Percentiles rank a stretch among this genome's conserved stretches.
These are phyloP conservation scores for Macroglossus sobrinus DNA, from an alignment of 2,113 vertebrate species.

Conservation along the genomic window DNA sequence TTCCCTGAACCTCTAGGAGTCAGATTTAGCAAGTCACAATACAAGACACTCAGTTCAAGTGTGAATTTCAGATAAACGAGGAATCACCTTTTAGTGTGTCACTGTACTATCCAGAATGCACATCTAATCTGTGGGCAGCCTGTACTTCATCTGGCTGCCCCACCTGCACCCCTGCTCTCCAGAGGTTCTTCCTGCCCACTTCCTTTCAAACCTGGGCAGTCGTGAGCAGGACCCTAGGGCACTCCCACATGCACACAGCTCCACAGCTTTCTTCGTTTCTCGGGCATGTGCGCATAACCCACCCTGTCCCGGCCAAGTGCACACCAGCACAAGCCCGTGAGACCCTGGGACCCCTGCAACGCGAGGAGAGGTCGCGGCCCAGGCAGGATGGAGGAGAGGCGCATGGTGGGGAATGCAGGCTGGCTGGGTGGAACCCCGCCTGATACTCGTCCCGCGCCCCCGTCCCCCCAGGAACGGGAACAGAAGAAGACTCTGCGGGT, in stretches of 20 bases:
- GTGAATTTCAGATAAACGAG: background rate
- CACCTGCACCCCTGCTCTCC: background rate
- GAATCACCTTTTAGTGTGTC: background rate
- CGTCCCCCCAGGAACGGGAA: conserved; percentile 79
- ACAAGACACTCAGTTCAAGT: background rate
- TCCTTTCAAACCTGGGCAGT: background rate
- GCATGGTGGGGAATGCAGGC: background rate
- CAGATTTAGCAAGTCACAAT: background rate
- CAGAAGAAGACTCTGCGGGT: conserved; percentile 81
- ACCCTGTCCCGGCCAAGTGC: background rate
- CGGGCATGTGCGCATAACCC: no score
- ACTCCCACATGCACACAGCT: background rate
- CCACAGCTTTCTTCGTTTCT: background rate
- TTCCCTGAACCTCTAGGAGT: background rate
- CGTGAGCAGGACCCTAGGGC: background rate
- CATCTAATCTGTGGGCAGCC: no score
- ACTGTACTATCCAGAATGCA: background rate
- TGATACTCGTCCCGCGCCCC: no score
- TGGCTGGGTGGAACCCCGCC: no score
- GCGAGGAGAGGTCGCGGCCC: background rate
- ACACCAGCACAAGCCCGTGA: background rate
- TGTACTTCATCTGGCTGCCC: background rate
- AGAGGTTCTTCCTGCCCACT: background rate
- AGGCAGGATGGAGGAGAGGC: background rate
- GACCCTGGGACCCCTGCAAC: no score